Evolutionary conservation across 2,888 invertebrate species (phyloP), one percentile per base, ranked within the genome.

Genomic region (Axea sp.): DNA sequence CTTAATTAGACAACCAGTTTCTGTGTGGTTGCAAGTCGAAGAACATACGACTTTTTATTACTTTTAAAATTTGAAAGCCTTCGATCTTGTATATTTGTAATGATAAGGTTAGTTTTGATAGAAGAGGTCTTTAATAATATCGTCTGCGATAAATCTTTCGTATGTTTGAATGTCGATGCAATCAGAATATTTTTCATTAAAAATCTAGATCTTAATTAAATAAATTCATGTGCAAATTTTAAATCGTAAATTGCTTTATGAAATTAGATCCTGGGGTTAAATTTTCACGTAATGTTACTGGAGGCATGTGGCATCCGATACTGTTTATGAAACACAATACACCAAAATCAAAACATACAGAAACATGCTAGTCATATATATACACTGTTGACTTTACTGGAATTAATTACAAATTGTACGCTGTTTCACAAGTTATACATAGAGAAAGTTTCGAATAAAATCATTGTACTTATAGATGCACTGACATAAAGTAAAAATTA

Each of bases 1-100:
- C 55, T 55, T 65, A 65, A 65, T 65, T 65, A 65, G 45, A 65
- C 45, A 65, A 65, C 55, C 55, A 45, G 65, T 67, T 49, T 39
- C 31, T 9, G 6, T 6, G 47, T 49, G 37, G 45, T 39, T 49
- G 55, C 47, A 49, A 57, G 47, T 60, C 57, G 33, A 31, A 19
- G 31, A 24, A 22, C 22, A 30, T 33, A 41, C 24, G 22, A 43
- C 31, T 33, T 57, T 15, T 22, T 28, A 53, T 17, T 7, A n/a
- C 26, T 26, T 39, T 39, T 53, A 17, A 14, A 41, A 55, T 41
- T n/a, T 39, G 6, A 39, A 55, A 33, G n/a, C n/a, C n/a, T 12
- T 43, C 43, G 8, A 33, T 22, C n/a, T 17, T 9, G 17, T 33
- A 14, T 43, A 57, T 57, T 17, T 33, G 12, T 24, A 43, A 24